A percentile compares a stretch with the other conserved stretches of the same genome.
Evolutionary conservation across 1,140 invertebrate genomes (phyloP).

Genomic region (Bradysia coprophila): DNA sequence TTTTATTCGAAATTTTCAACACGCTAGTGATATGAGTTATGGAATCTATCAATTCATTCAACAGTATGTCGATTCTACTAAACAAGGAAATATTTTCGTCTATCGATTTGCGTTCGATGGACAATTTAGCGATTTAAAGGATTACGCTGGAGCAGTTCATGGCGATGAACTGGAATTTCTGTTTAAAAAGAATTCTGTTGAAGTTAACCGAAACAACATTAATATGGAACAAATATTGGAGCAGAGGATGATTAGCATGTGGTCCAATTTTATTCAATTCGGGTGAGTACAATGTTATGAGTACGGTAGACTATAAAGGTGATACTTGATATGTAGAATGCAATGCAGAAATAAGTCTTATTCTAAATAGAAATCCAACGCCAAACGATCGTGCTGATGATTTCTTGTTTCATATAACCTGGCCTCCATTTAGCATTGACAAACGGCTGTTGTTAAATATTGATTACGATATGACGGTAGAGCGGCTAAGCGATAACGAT

Average conservation of each 20-base stretch:
- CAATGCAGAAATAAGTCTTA: too few relatives aligned
- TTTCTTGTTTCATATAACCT: neutral
- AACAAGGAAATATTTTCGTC: neutral
- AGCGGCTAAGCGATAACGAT: neutral
- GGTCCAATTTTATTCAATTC: neutral
- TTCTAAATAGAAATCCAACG: neutral
- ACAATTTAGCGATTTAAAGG: neutral
- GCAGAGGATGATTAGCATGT: neutral
- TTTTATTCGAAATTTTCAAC: neutral
- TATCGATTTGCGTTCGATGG: neutral
- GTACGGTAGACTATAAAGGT: neutral
- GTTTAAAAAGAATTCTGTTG: neutral
- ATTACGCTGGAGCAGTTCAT: neutral
- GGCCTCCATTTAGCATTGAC: neutral
- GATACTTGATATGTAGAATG: neutral
- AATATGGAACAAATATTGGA: neutral
- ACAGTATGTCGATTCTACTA: too few relatives aligned
- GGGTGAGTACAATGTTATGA: neutral
- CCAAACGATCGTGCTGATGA: neutral
- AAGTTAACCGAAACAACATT: neutral
- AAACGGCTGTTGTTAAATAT: neutral
- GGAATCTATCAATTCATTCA: neutral
- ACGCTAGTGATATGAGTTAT: neutral
- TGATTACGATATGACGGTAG: neutral
- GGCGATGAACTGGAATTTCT: neutral